Conservation (phyloP, 2,888 invertebrate species). For the Cheilosia scutellata region DNA sequence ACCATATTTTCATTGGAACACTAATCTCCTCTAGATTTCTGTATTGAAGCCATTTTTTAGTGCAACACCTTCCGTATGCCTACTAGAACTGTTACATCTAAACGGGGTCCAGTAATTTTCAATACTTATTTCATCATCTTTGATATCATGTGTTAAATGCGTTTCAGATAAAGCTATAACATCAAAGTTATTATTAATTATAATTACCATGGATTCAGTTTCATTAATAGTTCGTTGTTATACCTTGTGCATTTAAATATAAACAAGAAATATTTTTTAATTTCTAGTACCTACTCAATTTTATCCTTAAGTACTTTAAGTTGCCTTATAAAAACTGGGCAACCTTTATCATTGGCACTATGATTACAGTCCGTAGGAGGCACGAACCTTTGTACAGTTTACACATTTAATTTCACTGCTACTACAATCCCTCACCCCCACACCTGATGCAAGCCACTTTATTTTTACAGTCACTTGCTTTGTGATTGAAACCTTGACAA, state of each 20-base stretch:
- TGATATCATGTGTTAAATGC: constrained; percentile 15
- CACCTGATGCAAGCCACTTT: not conserved
- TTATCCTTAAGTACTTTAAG: constrained; percentile 12
- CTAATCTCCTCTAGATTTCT: not conserved
- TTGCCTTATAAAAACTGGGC: not conserved
- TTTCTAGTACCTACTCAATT: constrained; percentile 33
- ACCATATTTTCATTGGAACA: constrained; percentile 19
- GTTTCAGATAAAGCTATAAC: constrained; percentile 18
- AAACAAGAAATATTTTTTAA: constrained; percentile 1
- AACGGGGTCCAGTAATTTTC: constrained; percentile 2
- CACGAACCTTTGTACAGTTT: constrained; percentile 7
- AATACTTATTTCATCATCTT: constrained; percentile 10
- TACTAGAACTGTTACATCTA: constrained; percentile 15
- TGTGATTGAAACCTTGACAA: constrained; percentile 9
- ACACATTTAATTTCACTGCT: not conserved
- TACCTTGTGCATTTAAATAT: constrained; percentile 10
- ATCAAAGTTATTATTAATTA: constrained; percentile 20
- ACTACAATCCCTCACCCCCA: constrained; percentile 5
- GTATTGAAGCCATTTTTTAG: constrained; percentile 3
- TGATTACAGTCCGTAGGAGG: constrained; percentile 1
- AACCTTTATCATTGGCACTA: not conserved
- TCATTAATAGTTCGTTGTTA: constrained; percentile 8
- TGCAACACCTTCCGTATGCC: constrained; percentile 21
- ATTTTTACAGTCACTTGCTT: not conserved
- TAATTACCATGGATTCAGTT: constrained; percentile 9